These are phyloP conservation scores for Melolontha melolontha DNA, from an alignment of 2,888 invertebrate species.

Conservation along the genomic window DNA sequence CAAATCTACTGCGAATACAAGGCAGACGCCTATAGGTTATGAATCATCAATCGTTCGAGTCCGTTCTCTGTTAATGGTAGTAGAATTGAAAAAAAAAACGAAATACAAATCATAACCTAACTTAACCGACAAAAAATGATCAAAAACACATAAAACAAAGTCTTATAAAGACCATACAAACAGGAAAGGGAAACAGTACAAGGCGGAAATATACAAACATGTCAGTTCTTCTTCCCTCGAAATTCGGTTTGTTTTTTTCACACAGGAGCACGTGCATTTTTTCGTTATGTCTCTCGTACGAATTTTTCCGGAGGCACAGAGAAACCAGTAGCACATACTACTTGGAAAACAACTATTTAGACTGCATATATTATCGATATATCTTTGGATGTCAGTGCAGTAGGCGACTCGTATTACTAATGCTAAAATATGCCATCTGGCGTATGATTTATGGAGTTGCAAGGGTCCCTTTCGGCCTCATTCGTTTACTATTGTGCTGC, in stretches of 20 bases:
- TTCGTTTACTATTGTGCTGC: too few species aligned
- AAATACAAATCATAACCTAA: too few species aligned
- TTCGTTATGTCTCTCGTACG: not conserved
- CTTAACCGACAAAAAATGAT: too few species aligned
- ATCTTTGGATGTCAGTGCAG: conserved; percentile 63
- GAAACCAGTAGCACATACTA: not conserved
- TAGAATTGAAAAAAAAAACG: too few species aligned
- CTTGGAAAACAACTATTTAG: conserved; percentile 52
- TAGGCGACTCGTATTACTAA: conserved; percentile 61
- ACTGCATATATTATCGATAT: conserved; percentile 66
- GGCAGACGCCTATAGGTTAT: too few species aligned
- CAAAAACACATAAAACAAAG: too few species aligned
- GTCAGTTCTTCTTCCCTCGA: conserved; percentile 10
- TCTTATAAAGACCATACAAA: not conserved
- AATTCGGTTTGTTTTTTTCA: conserved; percentile 1
- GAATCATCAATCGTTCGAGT: too few species aligned
- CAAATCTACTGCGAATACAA: too few species aligned
- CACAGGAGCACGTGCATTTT: too few species aligned
- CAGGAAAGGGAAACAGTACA: conserved; percentile 21
- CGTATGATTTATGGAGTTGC: conserved; percentile 62
- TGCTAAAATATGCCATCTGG: conserved; percentile 67
- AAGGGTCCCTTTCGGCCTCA: too few species aligned
- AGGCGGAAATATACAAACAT: conserved; percentile 30
- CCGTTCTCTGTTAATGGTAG: too few species aligned
- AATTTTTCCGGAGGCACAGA: conserved; percentile 3